phyloP scores from a whole-genome alignment of 30 jellyfish, hydroid and myxozoan species.

The Morbakka virulenta region DNA sequence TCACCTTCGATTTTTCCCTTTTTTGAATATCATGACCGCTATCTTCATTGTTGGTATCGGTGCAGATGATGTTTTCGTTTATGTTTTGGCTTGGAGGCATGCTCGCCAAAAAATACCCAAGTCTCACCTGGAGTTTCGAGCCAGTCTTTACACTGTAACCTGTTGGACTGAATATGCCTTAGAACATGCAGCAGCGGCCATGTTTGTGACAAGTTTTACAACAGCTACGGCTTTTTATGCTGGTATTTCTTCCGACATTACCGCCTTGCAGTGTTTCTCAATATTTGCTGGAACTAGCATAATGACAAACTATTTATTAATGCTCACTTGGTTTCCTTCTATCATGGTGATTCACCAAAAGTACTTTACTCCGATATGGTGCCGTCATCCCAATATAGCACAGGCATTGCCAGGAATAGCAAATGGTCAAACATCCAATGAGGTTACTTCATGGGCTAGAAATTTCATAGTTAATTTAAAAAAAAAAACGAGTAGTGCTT shows the following conservation, averaged over 20 bases:
- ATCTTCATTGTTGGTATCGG: slow-evolving; percentile 78
- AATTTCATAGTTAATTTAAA: not conserved
- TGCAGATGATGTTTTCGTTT: slow-evolving; percentile 82
- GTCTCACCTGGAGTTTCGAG: not conserved
- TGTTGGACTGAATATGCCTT: slow-evolving; percentile 69
- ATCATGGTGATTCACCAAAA: slow-evolving; percentile 56
- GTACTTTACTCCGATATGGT: slow-evolving; percentile 34
- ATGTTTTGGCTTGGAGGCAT: slow-evolving; percentile 66
- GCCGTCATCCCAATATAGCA: not conserved
- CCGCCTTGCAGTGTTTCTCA: slow-evolving; percentile 74
- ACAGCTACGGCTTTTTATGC: slow-evolving; percentile 92
- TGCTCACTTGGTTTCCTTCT: slow-evolving; percentile 76
- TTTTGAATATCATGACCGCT: slow-evolving; percentile 66
- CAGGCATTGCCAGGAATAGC: not conserved
- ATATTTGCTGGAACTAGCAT: slow-evolving; percentile 78
- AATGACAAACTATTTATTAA: slow-evolving; percentile 66
- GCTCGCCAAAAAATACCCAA: slow-evolving; percentile 42
- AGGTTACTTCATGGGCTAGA: slow-evolving; percentile 1
- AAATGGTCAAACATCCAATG: slow-evolving; percentile 48
- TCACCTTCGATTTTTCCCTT: slow-evolving; percentile 65
- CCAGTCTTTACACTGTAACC: slow-evolving; percentile 15
- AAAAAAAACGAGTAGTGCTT: not conserved
- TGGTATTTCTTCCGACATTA: slow-evolving; percentile 56
- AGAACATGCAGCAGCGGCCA: slow-evolving; percentile 73
- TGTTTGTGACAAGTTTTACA: slow-evolving; percentile 83